phyloP scores from a whole-genome alignment of 2,797 vertebrate species.

The Kryptolebias ocellatus region DNA sequence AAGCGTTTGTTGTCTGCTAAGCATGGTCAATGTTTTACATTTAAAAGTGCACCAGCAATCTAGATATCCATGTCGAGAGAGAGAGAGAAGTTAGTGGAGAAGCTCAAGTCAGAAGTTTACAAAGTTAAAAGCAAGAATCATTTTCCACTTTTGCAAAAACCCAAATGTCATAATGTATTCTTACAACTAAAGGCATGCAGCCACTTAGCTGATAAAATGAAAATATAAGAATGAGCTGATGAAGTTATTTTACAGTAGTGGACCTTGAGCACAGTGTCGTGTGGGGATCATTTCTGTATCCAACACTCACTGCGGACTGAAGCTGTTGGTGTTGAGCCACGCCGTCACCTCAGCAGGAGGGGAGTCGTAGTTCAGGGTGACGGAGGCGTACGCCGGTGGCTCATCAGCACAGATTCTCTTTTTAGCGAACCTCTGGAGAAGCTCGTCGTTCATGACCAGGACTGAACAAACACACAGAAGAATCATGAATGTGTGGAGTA shows the following conservation, averaged over 20 bases:
- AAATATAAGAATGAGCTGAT: too few species aligned
- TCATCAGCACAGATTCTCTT: conserved; percentile 52
- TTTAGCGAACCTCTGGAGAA: conserved; percentile 80
- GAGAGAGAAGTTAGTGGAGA: too few species aligned
- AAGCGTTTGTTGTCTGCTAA: not conserved
- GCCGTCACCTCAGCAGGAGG: conserved; percentile 75
- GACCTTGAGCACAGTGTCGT: too few species aligned
- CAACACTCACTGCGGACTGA: conserved; percentile 83
- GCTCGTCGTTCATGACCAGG: conserved; percentile 85
- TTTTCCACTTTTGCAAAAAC: too few species aligned
- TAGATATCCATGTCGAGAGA: too few species aligned
- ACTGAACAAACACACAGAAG: conserved; percentile 47
- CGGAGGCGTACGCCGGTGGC: conserved; percentile 61
- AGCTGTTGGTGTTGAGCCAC: conserved; percentile 87
- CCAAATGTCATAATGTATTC: too few species aligned
- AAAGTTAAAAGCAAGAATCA: too few species aligned
- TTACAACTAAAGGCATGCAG: too few species aligned
- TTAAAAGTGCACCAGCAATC: not conserved
- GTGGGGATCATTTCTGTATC: not conserved
- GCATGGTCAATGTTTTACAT: not conserved
- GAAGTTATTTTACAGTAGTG: too few species aligned
- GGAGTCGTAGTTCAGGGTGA: conserved; percentile 77
- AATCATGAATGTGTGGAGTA: not conserved
- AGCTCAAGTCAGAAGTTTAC: too few species aligned
- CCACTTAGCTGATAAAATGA: too few species aligned